A percentile compares a stretch with the other conserved stretches of the same genome.
phyloP scores from a whole-genome alignment of 2,888 invertebrate genomes.

The Cephalotes varians region DNA sequence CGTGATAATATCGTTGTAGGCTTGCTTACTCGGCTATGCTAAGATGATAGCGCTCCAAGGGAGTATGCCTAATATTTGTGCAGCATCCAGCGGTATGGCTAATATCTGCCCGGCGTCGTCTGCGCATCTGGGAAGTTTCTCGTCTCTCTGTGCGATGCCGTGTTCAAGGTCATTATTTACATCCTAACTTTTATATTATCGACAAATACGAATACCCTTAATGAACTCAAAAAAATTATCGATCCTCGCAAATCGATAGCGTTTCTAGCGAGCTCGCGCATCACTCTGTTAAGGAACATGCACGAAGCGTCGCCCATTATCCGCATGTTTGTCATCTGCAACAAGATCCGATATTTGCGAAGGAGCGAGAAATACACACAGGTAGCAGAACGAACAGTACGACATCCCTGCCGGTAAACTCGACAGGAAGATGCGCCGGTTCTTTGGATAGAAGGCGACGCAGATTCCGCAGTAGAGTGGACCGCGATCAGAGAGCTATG shows the following conservation, averaged over 20 bases:
- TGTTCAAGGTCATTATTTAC: constrained; percentile 68
- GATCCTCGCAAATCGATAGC: constrained; percentile 46
- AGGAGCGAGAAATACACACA: constrained; percentile 69
- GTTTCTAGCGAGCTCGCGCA: constrained; percentile 59
- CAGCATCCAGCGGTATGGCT: constrained; percentile 53
- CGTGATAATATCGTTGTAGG: constrained; percentile 68
- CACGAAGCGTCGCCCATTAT: constrained; percentile 49
- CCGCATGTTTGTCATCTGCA: constrained; percentile 61
- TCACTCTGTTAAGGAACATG: constrained; percentile 63
- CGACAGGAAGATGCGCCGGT: constrained; percentile 72
- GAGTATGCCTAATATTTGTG: constrained; percentile 78
- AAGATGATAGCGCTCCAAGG: constrained; percentile 80
- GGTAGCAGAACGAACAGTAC: constrained; percentile 66
- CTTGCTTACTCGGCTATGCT: constrained; percentile 79
- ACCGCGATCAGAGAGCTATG: constrained; percentile 80
- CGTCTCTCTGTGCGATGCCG: constrained; percentile 50
- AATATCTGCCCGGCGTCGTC: constrained; percentile 72
- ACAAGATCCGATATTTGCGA: constrained; percentile 54
- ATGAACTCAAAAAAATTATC: neutral
- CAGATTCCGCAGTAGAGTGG: constrained; percentile 77
- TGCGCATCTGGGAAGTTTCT: constrained; percentile 60
- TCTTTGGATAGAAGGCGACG: constrained; percentile 80
- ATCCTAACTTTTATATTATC: neutral
- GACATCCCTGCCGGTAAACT: constrained; percentile 68
- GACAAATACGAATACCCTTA: neutral